phyloP scores from a whole-genome alignment of 1,140 invertebrate genomes.

The Meloidogyne exigua region DNA sequence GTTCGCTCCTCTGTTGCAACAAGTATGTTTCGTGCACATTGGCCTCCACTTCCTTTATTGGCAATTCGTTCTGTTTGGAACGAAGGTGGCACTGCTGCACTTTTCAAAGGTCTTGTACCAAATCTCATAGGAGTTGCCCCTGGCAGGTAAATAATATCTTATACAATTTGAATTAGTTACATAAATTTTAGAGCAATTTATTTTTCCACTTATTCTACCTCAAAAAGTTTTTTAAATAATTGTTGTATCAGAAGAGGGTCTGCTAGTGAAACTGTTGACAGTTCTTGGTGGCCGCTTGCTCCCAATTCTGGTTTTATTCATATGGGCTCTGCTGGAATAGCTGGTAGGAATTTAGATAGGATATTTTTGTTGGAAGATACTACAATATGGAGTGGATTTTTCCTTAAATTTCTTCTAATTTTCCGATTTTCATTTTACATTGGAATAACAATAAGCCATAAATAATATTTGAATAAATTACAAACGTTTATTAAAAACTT shows the following conservation, averaged over 20 bases:
- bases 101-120: conserved; percentile 95
- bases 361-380: too few species aligned
- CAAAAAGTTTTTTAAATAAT: conserved; percentile 79
- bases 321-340: conserved; percentile 85
- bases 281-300: conserved; percentile 70
- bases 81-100: conserved; percentile 82
- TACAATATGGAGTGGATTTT: too few species aligned
- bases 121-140: conserved; percentile 96
- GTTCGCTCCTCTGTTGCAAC: conserved; percentile 23
- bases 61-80: conserved; percentile 68
- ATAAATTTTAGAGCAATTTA: conserved; percentile 80
- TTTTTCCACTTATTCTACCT: conserved; percentile 94
- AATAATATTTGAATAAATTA: too few species aligned
- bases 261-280: neutral
- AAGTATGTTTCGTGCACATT: neutral
- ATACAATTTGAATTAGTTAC: conserved; percentile 22
- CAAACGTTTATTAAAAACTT: too few species aligned
- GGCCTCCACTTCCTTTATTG: conserved; percentile 73
- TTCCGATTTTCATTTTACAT: too few species aligned
- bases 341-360: too few species aligned
- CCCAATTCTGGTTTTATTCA: conserved; percentile 90
- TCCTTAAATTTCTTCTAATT: too few species aligned
- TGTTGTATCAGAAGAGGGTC: neutral
- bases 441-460: too few species aligned
- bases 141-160: conserved; percentile 69